A percentile compares a stretch with the other conserved stretches of the same genome.
Conservation (phyloP, 2,797 vertebrate species). For the Perodicticus potto region DNA sequence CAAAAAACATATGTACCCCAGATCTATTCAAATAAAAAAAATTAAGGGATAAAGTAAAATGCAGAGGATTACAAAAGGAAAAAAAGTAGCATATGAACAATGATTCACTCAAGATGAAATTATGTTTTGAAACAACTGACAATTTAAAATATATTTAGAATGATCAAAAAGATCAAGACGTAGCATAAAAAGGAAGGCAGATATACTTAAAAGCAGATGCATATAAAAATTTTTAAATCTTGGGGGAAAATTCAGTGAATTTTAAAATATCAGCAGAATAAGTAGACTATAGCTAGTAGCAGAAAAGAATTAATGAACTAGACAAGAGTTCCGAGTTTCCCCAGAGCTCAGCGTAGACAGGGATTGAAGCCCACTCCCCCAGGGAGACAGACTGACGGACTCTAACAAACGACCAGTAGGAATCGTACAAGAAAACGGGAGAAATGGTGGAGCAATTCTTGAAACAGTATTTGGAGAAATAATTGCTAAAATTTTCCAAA, state of each 20-base stretch:
- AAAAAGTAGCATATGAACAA: neutral
- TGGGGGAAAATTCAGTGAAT: neutral
- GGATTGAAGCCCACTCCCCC: neutral
- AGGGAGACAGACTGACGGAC: neutral
- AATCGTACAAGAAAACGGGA: neutral
- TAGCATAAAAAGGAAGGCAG: neutral
- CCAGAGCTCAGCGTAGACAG: neutral
- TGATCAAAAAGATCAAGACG: neutral
- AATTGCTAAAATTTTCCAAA: conserved; percentile 32
- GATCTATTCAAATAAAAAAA: no score
- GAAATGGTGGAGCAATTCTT: neutral
- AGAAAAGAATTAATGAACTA: neutral
- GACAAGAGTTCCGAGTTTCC: neutral
- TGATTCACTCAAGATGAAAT: neutral
- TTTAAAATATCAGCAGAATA: conserved; percentile 10
- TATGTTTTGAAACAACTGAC: neutral
- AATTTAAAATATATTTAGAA: conserved; percentile 25
- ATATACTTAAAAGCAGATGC: neutral
- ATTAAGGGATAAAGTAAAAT: no score
- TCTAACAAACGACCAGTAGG: neutral
- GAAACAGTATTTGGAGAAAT: neutral
- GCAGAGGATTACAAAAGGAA: no score
- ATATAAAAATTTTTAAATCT: neutral
- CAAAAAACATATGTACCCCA: no score
- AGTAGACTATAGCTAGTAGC: neutral